Percentiles rank a stretch among this genome's conserved stretches.
phyloP scores from a whole-genome alignment of 2,113 vertebrate species.

The Rhea americana region DNA sequence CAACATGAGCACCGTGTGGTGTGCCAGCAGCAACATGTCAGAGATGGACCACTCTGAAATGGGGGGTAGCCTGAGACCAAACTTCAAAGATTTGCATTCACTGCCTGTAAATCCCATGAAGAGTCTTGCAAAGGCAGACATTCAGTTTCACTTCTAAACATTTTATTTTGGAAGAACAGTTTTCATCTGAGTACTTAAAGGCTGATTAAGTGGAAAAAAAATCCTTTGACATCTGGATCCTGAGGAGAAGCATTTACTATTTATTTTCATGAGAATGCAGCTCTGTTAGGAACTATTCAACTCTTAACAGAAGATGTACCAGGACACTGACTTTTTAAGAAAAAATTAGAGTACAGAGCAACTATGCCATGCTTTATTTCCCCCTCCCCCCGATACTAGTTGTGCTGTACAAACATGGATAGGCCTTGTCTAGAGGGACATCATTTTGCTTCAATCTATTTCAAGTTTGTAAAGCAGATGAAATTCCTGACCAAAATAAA shows the following conservation, averaged over 20 bases:
- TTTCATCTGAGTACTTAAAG: background rate
- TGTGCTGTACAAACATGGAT: background rate
- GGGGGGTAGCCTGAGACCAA: background rate
- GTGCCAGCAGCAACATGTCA: background rate
- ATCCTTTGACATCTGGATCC: background rate
- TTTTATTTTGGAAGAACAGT: background rate
- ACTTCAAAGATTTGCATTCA: background rate
- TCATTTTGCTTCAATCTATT: background rate
- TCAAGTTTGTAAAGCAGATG: background rate
- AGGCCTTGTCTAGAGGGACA: background rate
- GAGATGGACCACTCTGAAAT: background rate
- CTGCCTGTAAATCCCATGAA: background rate
- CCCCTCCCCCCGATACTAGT: background rate
- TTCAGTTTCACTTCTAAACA: background rate
- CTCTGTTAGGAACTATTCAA: background rate
- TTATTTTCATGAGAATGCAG: background rate
- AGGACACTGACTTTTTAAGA: background rate
- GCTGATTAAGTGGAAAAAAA: background rate
- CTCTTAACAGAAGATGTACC: background rate
- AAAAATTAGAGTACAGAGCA: fast-evolving
- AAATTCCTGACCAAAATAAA: background rate
- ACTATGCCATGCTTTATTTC: background rate
- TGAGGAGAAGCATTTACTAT: background rate
- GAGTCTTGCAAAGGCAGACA: background rate
- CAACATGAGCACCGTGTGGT: fast-evolving